phyloP scores from a whole-genome alignment of 2,113 vertebrate genomes.

The Mustela lutreola region DNA sequence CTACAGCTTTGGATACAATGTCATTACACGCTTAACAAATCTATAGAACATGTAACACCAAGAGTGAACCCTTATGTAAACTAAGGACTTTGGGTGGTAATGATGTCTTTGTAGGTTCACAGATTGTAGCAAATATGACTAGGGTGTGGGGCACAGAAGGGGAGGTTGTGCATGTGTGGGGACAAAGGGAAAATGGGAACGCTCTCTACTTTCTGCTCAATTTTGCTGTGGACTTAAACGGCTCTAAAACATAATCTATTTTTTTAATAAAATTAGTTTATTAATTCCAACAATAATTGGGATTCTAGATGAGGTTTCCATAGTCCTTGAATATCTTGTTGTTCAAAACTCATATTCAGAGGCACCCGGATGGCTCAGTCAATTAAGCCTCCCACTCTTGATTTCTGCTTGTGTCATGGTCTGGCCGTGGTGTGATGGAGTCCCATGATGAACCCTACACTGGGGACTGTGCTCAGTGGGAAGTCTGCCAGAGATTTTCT shows the following conservation, averaged over 20 bases:
- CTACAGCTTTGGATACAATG: background rate
- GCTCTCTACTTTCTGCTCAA: background rate
- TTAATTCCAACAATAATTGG: background rate
- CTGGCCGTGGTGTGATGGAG: background rate
- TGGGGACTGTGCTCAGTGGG: background rate
- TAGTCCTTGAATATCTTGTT: background rate
- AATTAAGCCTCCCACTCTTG: background rate
- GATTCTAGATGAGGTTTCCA: background rate
- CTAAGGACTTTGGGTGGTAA: background rate
- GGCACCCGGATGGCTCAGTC: background rate
- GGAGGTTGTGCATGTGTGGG: rapidly evolving
- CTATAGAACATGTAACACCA: background rate
- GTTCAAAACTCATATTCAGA: background rate
- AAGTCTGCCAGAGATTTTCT: background rate
- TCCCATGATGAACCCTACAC: background rate
- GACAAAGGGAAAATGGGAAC: background rate
- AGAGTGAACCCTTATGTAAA: background rate
- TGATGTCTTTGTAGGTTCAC: background rate
- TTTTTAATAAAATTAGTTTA: background rate
- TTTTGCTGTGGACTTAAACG: background rate
- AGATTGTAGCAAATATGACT: background rate
- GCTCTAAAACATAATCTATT: background rate
- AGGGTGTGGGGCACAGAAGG: background rate
- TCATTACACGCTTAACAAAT: background rate
- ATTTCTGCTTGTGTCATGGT: background rate